phyloP scores from a whole-genome alignment of 2,888 invertebrate species.

The Epirrita christyi region DNA sequence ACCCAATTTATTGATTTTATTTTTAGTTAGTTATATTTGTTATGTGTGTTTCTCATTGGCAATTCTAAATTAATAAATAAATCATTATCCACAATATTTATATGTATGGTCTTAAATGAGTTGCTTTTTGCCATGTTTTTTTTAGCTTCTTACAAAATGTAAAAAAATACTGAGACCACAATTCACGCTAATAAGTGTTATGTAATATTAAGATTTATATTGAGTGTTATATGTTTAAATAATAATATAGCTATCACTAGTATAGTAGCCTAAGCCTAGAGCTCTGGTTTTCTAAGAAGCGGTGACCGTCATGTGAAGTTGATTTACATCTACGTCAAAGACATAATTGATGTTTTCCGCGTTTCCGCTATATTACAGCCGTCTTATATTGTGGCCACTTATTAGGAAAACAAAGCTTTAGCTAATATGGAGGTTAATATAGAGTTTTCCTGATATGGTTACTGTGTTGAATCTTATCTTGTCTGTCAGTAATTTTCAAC shows the following conservation, averaged over 20 bases:
- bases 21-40: too few relatives aligned
- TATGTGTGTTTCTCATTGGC: too few relatives aligned
- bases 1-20: too few relatives aligned
- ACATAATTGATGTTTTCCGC: too few relatives aligned
- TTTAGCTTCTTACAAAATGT: constrained; percentile 2
- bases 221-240: constrained; percentile 24
- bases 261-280: constrained; percentile 25
- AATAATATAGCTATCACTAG: constrained; percentile 22
- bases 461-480: constrained; percentile 15
- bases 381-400: too few relatives aligned
- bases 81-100: too few relatives aligned
- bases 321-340: too few relatives aligned
- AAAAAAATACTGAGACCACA: constrained; percentile 7
- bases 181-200: constrained; percentile 30
- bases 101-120: background rate
- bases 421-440: constrained; percentile 6
- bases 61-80: too few relatives aligned
- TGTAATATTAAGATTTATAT: constrained; percentile 29
- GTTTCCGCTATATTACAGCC: too few relatives aligned
- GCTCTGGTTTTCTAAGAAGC: background rate
- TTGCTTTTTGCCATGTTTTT: background rate
- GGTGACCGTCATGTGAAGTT: too few relatives aligned
- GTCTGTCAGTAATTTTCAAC: background rate
- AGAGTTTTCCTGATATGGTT: constrained; percentile 47
- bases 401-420: too few relatives aligned